Base-by-base conservation (phyloP, 2,888 invertebrate genomes). In the Lithophane semibrunnea region DNA sequence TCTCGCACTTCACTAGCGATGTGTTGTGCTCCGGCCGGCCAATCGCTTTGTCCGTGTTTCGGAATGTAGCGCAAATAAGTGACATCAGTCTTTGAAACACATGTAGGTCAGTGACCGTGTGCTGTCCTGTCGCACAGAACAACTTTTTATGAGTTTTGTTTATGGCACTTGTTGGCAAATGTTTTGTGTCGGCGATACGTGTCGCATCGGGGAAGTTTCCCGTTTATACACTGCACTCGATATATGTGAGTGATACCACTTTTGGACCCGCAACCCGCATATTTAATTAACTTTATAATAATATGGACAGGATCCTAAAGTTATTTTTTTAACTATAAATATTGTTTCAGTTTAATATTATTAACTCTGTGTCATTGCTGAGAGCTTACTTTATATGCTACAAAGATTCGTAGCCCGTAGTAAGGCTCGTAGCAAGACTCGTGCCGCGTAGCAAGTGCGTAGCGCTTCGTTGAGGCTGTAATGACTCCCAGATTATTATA, bases 71-170 rank as follows among this genome's bases (percentile, higher is more conserved):
- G 65, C 74, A 66, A 74, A 80, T 86, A 81, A 78, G 80, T 86
- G 77, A 75, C 85, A 86, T 85, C 77, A 83, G 84, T 88, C 77
- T 83, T 80, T 79, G 52, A 78, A 82, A 80, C 84, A 77, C 75
- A 79, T 74, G 86, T 80, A 79, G 80, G 86, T 80, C 73, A 81
- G 75, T 78, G 73, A 74, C 73, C 69, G 75, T 29, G 79, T 60
- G 79, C 66, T 78, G 72, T 71, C 60, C 61, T 63, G 49, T 47
- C 61, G 49, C 44, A 70, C 60, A 52, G 72, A 54, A 66, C 71
- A 80, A 87, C 71, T 89, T 89, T 89, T 88, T 89, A 88, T 88
- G 89, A 85, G 83, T 81, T 87, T 88, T 83, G 85, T 86, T 87
- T 84, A 86, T 87, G 83, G 81, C 75, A 84, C 74, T 89, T 87